Evolutionary conservation across 2,888 invertebrate species (phyloP).

Genomic region (Tyria jacobaeae): DNA sequence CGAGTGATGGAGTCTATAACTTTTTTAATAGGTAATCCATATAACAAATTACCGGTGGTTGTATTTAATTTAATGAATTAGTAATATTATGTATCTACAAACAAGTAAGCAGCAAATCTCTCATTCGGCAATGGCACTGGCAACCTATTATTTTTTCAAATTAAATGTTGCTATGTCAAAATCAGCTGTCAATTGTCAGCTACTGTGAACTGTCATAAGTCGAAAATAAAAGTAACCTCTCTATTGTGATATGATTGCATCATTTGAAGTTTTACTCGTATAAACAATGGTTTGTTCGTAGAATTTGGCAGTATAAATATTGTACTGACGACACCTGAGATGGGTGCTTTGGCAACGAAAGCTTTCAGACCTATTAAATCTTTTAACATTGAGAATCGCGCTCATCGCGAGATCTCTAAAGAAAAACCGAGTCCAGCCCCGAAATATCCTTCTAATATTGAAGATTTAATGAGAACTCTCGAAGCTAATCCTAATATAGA

Average conservation of each 20-base stretch:
- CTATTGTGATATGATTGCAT: constrained; percentile 7
- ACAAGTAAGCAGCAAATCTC: too few species aligned
- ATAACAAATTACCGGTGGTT: too few species aligned
- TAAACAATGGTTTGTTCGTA: constrained; percentile 47
- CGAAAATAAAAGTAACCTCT: constrained; percentile 57
- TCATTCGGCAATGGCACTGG: too few species aligned
- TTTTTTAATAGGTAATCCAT: too few species aligned
- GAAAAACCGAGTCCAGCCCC: constrained; percentile 91
- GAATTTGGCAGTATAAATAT: constrained; percentile 34
- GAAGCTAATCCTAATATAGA: constrained; percentile 88
- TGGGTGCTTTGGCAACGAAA: constrained; percentile 89
- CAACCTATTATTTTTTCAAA: not conserved
- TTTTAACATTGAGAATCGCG: constrained; percentile 92
- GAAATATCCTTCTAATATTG: constrained; percentile 86
- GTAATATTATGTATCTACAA: too few species aligned
- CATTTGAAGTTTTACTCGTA: constrained; percentile 18
- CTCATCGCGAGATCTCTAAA: constrained; percentile 89
- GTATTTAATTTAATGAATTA: too few species aligned
- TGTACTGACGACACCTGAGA: constrained; percentile 79
- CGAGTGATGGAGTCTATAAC: too few species aligned
- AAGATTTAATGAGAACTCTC: constrained; percentile 88
- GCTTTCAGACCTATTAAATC: constrained; percentile 87
- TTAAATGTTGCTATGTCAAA: not conserved
- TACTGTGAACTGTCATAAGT: constrained; percentile 34
- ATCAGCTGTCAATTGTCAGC: constrained; percentile 3